Conservation (phyloP, 2,888 invertebrate genomes). For the Labia minor region DNA sequence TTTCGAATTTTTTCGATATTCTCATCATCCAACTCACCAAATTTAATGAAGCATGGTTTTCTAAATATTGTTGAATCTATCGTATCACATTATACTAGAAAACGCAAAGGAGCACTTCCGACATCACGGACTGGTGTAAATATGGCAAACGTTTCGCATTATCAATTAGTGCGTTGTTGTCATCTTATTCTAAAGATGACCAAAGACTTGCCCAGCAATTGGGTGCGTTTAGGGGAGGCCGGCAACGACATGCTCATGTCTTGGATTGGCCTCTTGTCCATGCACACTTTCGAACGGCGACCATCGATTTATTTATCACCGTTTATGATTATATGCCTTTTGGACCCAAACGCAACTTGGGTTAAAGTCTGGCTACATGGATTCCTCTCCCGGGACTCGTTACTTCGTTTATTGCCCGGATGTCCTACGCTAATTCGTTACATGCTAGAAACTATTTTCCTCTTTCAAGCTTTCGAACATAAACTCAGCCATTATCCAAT, state of each 20-base stretch:
- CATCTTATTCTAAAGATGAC: constrained; percentile 21
- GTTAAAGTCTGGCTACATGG: constrained; percentile 21
- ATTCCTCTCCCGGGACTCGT: constrained; percentile 15
- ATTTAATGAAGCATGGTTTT: constrained; percentile 23
- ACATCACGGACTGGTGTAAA: constrained; percentile 18
- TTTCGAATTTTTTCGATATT: constrained; percentile 24
- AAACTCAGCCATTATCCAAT: background rate
- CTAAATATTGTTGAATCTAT: constrained; percentile 20
- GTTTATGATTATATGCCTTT: constrained; percentile 20
- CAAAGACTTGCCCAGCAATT: constrained; percentile 21
- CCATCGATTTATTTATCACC: constrained; percentile 17
- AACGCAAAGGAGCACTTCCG: constrained; percentile 14
- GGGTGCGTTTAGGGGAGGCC: constrained; percentile 21
- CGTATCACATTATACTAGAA: background rate
- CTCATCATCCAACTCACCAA: constrained; percentile 16
- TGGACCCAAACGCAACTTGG: constrained; percentile 24
- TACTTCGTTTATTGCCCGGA: constrained; percentile 16
- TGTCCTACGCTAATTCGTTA: too few species aligned
- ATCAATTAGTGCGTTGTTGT: constrained; percentile 17
- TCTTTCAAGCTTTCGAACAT: background rate
- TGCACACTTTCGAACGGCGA: constrained; percentile 16
- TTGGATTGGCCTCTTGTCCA: constrained; percentile 20
- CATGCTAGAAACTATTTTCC: constrained; percentile 13
- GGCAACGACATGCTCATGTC: constrained; percentile 20
- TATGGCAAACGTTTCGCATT: constrained; percentile 14